phyloP scores from a whole-genome alignment of 2,888 invertebrate species.

The Escarpia spicata region DNA sequence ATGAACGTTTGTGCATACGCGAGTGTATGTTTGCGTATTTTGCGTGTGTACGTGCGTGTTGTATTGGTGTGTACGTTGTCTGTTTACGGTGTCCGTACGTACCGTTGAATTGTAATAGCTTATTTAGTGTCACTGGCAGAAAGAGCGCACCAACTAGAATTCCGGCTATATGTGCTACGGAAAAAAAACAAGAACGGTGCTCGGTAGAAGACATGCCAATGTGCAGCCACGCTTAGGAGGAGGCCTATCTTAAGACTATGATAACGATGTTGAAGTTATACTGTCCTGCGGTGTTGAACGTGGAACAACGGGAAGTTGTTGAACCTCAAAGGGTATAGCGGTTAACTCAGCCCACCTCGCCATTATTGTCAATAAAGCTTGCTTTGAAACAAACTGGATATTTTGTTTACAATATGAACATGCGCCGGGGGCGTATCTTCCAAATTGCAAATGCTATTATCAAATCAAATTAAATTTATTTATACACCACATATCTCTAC shows the following conservation, averaged over 20 bases:
- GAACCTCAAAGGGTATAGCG: too few relatives aligned
- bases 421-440: too few relatives aligned
- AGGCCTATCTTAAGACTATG: not conserved
- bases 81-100: not conserved
- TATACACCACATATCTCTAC: too few relatives aligned
- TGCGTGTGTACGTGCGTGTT: not conserved
- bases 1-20: not conserved
- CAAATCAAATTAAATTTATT: too few relatives aligned
- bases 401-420: too few relatives aligned
- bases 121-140: not conserved
- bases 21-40: not conserved
- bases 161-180: not conserved
- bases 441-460: too few relatives aligned
- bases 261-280: too few relatives aligned
- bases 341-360: too few relatives aligned
- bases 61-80: not conserved
- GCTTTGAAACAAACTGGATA: too few relatives aligned
- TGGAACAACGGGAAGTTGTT: too few relatives aligned
- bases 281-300: too few relatives aligned
- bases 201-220: not conserved
- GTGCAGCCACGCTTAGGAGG: not conserved
- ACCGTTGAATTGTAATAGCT: not conserved
- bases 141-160: not conserved
- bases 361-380: too few relatives aligned
- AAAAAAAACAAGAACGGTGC: not conserved